Evolutionary conservation across 2,888 invertebrate genomes (phyloP), one percentile per base, ranked within the genome.

Genomic region (Metopia argyrocephala): DNA sequence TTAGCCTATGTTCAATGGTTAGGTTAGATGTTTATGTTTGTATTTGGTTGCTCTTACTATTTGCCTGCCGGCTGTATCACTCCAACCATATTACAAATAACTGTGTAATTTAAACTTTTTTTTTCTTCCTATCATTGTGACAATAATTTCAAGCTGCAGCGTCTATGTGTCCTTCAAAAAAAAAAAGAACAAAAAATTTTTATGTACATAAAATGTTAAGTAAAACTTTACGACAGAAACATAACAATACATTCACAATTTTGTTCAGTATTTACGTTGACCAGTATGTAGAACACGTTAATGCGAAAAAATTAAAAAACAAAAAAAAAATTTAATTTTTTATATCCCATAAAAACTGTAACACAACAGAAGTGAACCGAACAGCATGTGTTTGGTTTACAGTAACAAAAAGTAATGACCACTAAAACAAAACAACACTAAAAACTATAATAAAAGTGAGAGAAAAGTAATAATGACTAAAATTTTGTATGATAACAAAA

Each of bases 401-500:
- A 68, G 65, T 50, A 71, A 66, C 75, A 62, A 62, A 70, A 66
- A 45, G 31, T 31, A 31, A 31, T 21, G 31, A 57, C 54, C 15
- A 48, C 18, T 21, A 57, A 31, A 31, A 12, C 31, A 31, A 31
- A 31, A 9, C 31, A 31, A 31, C 31, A 31, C 18, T 38, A 69
- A 38, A 59, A 52, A 18, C 25, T 5, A 59, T 12, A 52, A 59
- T 27, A 7, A 45, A 25, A 38, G 31, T 31, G 45, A 59, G 46
- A 62, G n/a, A 75, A 59, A 65, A 76, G 50, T 79, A 68, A 73
- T 82, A 82, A 82, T 80, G 70, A 80, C 70, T 62, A 82, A 76
- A 78, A 76, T 73, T 69, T 70, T 64, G 50, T 71, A 78, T 71
- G 78, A 78, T 66, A 83, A 76, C 82, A 83, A 82, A 83, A 69